Percentiles rank a stretch among this genome's conserved stretches.
These are phyloP conservation scores for Tillus elongatus DNA, from an alignment of 2,888 invertebrate species.

Conservation along the genomic window DNA sequence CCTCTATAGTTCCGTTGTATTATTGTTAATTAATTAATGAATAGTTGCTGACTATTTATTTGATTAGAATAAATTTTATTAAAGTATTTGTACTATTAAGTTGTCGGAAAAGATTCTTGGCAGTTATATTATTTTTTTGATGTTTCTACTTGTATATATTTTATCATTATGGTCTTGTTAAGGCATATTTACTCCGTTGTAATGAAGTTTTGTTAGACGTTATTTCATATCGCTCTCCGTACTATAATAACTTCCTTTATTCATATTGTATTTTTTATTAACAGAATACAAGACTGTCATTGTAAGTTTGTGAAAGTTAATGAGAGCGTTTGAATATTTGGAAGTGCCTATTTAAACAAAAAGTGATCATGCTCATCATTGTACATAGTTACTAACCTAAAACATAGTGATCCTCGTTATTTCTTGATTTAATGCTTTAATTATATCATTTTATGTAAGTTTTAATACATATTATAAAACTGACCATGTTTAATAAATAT, in stretches of 20 bases:
- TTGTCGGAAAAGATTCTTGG: too few relatives aligned
- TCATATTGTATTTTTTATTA: neutral
- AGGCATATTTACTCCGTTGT: neutral
- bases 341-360: slow-evolving; percentile 26
- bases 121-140: slow-evolving; percentile 1
- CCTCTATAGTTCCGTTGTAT: too few relatives aligned
- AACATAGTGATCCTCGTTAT: slow-evolving; percentile 21
- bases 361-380: slow-evolving; percentile 22
- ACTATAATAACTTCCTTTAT: too few relatives aligned
- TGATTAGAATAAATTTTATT: too few relatives aligned
- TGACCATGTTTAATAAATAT: slow-evolving; percentile 21
- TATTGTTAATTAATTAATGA: too few relatives aligned
- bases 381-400: slow-evolving; percentile 23
- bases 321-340: slow-evolving; percentile 10
- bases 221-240: too few relatives aligned
- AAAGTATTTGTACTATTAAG: too few relatives aligned
- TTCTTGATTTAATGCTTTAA: slow-evolving; percentile 30
- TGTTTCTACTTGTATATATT: neutral
- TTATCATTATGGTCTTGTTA: slow-evolving; percentile 2
- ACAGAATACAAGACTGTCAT: neutral
- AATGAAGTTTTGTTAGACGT: too few relatives aligned
- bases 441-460: slow-evolving; percentile 23
- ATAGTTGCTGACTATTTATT: too few relatives aligned
- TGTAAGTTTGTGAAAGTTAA: neutral
- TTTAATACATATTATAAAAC: slow-evolving; percentile 20